Evolutionary conservation across 2,797 vertebrate species (phyloP), one percentile per base, ranked within the genome.

Genomic region (Oreonectes daqikongensis): DNA sequence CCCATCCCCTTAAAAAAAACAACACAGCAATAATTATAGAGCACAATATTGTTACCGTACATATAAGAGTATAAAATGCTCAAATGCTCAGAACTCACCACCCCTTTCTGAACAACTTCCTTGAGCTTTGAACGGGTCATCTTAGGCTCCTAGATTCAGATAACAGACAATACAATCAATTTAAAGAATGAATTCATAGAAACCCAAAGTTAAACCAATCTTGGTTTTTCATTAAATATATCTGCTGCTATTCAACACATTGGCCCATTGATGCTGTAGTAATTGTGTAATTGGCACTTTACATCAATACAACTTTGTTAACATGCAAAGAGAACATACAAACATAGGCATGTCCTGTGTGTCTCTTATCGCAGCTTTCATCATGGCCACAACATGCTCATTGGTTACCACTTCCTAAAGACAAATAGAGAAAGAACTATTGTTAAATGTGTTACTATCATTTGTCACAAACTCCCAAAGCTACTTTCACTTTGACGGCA

Each of bases 51-150:
- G 0, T 10, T 28, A 46, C 35, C 8, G 6, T 3, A n/a, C 8
- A 60, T 1, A n/a, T 32, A 5, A 10, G 28, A 30, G 22, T 7
- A 14, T n/a, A 22, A 77, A 72, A 59, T 42, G 3, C 5, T 53
- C 2, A 59, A 73, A 74, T 4, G 11, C 8, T 72, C 3, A 24
- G 66, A 20, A 87, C 89, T 93, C 46, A 99, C 96, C 94, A 95
- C 95, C 78, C 94, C 95, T 83, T 95, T 95, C 84, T 96, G 95
- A 42, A 96, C 94, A 5, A 95, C 96, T 73, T 96, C 94, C 81
- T 94, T 99, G 61, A 98, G 90, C 78, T 97, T 96, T 71, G 97
- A 98, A 30, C 96, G 94, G 14, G 97, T 99, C 97, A 99, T 98
- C 88, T 99, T 98, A 22, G 96, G 95, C 74, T 99, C 97, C 97